A percentile compares a stretch with the other conserved stretches of the same genome.
Evolutionary conservation across 2,888 invertebrate species (phyloP).

Genomic region (Drosophila quinaria): DNA sequence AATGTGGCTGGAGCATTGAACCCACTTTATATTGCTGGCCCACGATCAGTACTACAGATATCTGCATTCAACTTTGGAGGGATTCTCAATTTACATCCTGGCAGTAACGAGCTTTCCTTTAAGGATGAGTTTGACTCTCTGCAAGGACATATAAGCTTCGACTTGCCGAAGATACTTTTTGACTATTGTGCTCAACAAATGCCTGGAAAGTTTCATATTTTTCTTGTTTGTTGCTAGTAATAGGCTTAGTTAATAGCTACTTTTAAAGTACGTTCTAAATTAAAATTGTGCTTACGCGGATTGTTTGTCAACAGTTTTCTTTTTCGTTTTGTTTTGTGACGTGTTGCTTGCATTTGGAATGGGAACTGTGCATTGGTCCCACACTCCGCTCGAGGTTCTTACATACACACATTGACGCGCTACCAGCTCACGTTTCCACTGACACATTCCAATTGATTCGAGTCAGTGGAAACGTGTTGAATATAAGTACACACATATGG

Average conservation of each 20-base stretch:
- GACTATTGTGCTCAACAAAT: constrained; percentile 66
- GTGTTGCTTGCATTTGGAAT: constrained; percentile 68
- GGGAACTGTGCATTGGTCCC: constrained; percentile 50
- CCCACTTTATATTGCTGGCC: constrained; percentile 34
- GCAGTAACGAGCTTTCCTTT: neutral
- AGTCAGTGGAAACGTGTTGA: constrained; percentile 18
- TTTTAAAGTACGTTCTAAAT: constrained; percentile 63
- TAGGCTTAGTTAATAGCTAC: constrained; percentile 69
- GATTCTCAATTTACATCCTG: constrained; percentile 48
- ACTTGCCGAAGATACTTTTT: constrained; percentile 47
- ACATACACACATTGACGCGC: constrained; percentile 46
- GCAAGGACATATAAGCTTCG: constrained; percentile 37
- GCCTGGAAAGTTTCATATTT: constrained; percentile 47
- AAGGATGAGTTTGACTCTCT: neutral
- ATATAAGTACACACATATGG: constrained; percentile 8
- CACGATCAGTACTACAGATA: constrained; percentile 51
- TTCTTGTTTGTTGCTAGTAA: constrained; percentile 33
- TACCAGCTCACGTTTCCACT: constrained; percentile 17
- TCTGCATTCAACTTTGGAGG: constrained; percentile 65
- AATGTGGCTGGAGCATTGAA: constrained; percentile 36
- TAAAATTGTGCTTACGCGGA: constrained; percentile 80
- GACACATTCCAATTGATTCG: constrained; percentile 28
- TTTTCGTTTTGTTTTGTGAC: constrained; percentile 35
- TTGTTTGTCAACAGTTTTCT: constrained; percentile 56
- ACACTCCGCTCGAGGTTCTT: constrained; percentile 42